Base-by-base conservation (phyloP, 1,140 invertebrate genomes). In the Xylocopa sonorina region DNA sequence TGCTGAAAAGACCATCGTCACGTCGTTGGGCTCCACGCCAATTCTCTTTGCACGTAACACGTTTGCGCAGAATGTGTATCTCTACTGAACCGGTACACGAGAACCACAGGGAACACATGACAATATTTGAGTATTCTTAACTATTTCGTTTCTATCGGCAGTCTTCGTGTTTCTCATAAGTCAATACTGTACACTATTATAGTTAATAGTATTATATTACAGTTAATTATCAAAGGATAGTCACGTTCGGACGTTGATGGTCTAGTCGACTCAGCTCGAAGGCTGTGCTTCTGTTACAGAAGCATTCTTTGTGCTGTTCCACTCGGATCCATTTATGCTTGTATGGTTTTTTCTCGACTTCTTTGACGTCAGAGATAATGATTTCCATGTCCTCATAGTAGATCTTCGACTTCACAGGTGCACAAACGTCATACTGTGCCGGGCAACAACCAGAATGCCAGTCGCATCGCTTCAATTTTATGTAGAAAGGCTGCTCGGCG, bases 391-490 rank as follows among this genome's bases (percentile, higher is more conserved):
- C 87, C 21, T 89, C 87, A n/a, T 83, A 72, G n/a, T 87, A 83
- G 24, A 83, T 82, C 2, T 58, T 60, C 5, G 81, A 73, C 7
- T 55, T n/a, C 0, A 82, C 55, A 10, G 86, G 84, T 4, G 64
- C 57, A 55, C 89, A 90, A 5, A 75, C 85, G 63, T 82, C 72
- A 16, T 82, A 66, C 3, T 76, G 50, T 9, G 55, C 81, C 9
- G 0, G 12, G 34, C 89, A 90, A n/a, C 89, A 90, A 10, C 89
- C 89, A 0, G 89, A 73, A 21, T 90, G 81, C 21, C 55, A 83
- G 41, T 90, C 89, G 64, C 89, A 90, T 9, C 86, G 80, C 46
- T 87, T 86, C 12, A 88, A n/a, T 3, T 89, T 79, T 0, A 90
- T 78, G 55, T 89, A 90, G 34, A 80, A 66, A 7, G 89, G 89